Percentiles rank a stretch among this genome's conserved stretches.
Conservation (phyloP, 2,888 invertebrate genomes). For the Rhodophaea formosa region DNA sequence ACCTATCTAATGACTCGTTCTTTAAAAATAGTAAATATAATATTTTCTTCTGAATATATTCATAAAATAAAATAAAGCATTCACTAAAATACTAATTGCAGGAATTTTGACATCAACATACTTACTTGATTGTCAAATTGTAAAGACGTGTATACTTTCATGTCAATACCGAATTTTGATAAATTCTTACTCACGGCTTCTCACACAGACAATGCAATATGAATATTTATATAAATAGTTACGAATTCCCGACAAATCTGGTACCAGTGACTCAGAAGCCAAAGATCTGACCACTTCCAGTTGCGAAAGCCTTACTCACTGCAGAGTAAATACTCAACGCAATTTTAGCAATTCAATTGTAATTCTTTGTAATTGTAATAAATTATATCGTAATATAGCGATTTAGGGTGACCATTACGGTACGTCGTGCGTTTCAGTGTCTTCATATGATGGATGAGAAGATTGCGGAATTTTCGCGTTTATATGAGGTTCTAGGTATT, state of each 20-base stretch:
- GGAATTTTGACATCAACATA: too few species aligned
- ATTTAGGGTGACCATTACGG: constrained; percentile 1
- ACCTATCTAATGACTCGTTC: too few species aligned
- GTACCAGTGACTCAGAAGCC: constrained; percentile 23
- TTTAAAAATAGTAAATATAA: too few species aligned
- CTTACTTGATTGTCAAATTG: too few species aligned
- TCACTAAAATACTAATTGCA: too few species aligned
- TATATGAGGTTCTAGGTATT: background rate
- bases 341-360: constrained; percentile 12
- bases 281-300: constrained; percentile 26
- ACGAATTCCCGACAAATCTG: background rate
- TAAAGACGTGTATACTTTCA: background rate
- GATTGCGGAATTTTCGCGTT: constrained; percentile 1
- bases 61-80: too few species aligned
- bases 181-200: background rate
- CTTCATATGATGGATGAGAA: background rate
- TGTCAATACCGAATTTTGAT: background rate
- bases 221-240: constrained; percentile 7
- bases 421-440: constrained; percentile 11
- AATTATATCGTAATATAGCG: constrained; percentile 1
- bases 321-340: constrained; percentile 17
- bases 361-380: background rate
- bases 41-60: too few species aligned
- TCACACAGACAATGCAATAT: background rate
- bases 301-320: constrained; percentile 26